Evolutionary conservation across 2,888 invertebrate species (phyloP), one percentile per base, ranked within the genome.

Genomic region (Lepetodrilus schrolli): DNA sequence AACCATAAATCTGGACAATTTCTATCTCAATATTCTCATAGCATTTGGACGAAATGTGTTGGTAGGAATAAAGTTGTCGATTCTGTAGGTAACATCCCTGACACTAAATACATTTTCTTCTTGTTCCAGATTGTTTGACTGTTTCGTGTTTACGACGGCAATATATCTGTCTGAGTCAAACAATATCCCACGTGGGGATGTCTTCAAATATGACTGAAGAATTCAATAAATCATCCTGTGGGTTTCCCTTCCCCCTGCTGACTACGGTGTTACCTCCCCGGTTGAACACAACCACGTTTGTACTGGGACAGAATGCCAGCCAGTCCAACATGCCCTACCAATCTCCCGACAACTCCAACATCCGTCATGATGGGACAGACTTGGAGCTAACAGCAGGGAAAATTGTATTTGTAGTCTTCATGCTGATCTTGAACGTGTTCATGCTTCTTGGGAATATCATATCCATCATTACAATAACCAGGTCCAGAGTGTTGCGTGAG

Each of bases 401-500:
- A 66, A 72, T 72, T 8, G 37, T 49, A 13, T 68, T 80, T 17
- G 68, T 82, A 23, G 72, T 77, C 30, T 43, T 76, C 23, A 73
- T 83, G 75, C 72, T 75, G 26, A 47, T 82, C 13, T 74, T 79
- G 13, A 81, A 80, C 51, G 65, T 79, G 8, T 72, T 83, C 47
- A 82, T 82, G 82, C 74, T 82, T 13, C 48, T 80, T 13, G 82
- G 81, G 21, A 83, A 83, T 71, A 70, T 58, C 1, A 21, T 82
- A 8, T 83, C 83, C 7, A 82, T 82, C n/a, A 69, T 78, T 20
- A 82, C 82, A 10, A 83, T 83, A n/a, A 38, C 74, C 20, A 51
- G 51, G n/a, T 81, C 76, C 26, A 58, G 20, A 5, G 74, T 47
- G 43, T 72, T 83, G 47, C 72, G 81, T 1, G 66, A 73, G 23